These are phyloP conservation scores for Carposina sasakii DNA, from an alignment of 1,140 invertebrate species.

Conservation along the genomic window DNA sequence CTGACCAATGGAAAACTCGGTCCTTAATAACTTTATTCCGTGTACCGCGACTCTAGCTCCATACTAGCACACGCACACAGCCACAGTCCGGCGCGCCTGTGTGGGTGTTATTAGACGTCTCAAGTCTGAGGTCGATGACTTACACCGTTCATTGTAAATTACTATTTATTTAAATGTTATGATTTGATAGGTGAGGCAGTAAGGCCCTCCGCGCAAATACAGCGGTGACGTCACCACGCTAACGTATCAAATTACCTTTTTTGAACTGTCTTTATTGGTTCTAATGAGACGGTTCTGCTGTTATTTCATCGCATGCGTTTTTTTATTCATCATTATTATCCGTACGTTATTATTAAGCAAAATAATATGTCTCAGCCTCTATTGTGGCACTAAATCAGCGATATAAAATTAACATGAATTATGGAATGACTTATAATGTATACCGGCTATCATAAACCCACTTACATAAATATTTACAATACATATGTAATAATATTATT, in stretches of 20 bases:
- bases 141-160: constrained; percentile 53
- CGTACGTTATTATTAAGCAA: constrained; percentile 14
- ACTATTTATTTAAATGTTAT: constrained; percentile 59
- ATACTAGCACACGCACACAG: constrained; percentile 5
- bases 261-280: no score
- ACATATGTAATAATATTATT: constrained; percentile 66
- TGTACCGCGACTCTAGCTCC: no score
- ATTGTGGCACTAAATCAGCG: no score
- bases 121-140: constrained; percentile 48
- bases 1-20: no score
- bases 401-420: no score
- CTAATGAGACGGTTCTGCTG: no score
- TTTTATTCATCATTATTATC: no score
- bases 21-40: no score
- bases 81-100: constrained; percentile 9
- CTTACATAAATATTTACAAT: constrained; percentile 62
- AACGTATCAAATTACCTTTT: no score
- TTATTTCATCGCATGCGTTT: no score
- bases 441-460: constrained; percentile 36
- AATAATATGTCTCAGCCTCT: constrained; percentile 16
- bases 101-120: constrained; percentile 40
- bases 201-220: no score
- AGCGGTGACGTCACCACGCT: no score
- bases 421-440: not conserved
- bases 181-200: constrained; percentile 47